Conservation (phyloP, 2,888 invertebrate species). For the Caenorhabditis japonica region DNA sequence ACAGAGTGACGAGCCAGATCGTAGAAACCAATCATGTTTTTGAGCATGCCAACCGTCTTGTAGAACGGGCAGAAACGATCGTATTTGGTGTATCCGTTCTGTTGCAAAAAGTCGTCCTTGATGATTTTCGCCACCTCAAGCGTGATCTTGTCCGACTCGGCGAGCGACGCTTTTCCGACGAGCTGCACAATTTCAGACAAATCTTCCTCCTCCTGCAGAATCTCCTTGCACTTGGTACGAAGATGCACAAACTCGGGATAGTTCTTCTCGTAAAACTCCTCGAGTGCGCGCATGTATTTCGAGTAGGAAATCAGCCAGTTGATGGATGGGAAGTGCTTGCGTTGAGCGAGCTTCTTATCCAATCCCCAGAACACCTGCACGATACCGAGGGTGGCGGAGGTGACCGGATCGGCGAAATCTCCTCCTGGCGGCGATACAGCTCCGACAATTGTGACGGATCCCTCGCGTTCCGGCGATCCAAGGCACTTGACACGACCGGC, state of each 20-base stretch:
- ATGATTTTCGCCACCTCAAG: constrained; percentile 91
- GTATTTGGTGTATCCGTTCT: constrained; percentile 86
- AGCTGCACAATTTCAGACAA: constrained; percentile 99
- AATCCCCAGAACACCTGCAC: constrained; percentile 83
- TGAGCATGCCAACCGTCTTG: constrained; percentile 98
- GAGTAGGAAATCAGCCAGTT: constrained; percentile 99
- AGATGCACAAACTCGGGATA: constrained; percentile 96
- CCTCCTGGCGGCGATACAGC: constrained; percentile 93
- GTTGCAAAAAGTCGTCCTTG: constrained; percentile 96
- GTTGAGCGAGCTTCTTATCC: constrained; percentile 81
- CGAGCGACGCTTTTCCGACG: constrained; percentile 91
- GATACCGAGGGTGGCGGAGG: constrained; percentile 95
- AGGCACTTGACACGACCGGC: constrained; percentile 90
- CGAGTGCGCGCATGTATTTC: constrained; percentile 97
- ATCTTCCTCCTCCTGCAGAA: constrained; percentile 93
- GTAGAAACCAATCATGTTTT: constrained; percentile 97
- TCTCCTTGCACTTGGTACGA: constrained; percentile 92
- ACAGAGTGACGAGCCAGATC: constrained; percentile 98
- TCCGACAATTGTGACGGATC: constrained; percentile 98
- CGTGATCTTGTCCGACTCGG: constrained; percentile 98
- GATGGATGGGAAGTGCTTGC: constrained; percentile 99
- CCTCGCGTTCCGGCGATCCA: constrained; percentile 89
- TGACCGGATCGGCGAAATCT: constrained; percentile 99
- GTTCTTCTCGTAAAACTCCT: constrained; percentile 99
- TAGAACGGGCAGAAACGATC: constrained; percentile 97